Conservation (phyloP, 2,113 vertebrate genomes). For the Rhabdornis inornatus region DNA sequence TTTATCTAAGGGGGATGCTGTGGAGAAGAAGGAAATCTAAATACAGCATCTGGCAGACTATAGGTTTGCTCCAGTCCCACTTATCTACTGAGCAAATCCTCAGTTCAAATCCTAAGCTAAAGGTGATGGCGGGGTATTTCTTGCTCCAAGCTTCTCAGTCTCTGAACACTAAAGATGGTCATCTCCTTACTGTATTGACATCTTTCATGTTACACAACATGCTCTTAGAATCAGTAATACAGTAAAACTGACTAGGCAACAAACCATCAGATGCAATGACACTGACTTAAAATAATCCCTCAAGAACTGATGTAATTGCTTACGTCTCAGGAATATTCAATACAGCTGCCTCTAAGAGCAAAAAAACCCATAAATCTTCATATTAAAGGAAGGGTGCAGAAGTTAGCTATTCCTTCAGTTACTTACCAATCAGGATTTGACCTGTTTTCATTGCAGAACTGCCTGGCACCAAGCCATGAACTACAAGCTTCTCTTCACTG, state of each 20-base stretch:
- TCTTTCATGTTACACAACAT: not conserved
- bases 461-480: conserved; percentile 88
- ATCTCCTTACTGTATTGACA: not conserved
- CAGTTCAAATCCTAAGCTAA: not conserved
- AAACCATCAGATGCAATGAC: not conserved
- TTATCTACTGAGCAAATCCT: not conserved
- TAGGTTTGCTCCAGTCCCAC: not conserved
- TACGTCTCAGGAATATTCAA: not conserved
- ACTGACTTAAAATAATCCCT: not conserved
- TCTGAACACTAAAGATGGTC: not conserved
- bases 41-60: not conserved
- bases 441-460: conserved; percentile 87
- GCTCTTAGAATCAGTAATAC: not conserved
- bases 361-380: not conserved
- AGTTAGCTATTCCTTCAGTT: not conserved
- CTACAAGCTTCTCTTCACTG: conserved; percentile 78
- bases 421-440: conserved; percentile 90
- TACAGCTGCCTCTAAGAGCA: not conserved
- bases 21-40: not conserved
- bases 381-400: not conserved
- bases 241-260: not conserved
- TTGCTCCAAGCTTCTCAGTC: not conserved
- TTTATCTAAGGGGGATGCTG: not conserved
- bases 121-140: not conserved
- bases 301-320: not conserved